A percentile compares a stretch with the other conserved stretches of the same genome.
These are phyloP conservation scores for Caenorhabditis sp. DNA, from an alignment of 2,888 invertebrate genomes.

Conservation along the genomic window DNA sequence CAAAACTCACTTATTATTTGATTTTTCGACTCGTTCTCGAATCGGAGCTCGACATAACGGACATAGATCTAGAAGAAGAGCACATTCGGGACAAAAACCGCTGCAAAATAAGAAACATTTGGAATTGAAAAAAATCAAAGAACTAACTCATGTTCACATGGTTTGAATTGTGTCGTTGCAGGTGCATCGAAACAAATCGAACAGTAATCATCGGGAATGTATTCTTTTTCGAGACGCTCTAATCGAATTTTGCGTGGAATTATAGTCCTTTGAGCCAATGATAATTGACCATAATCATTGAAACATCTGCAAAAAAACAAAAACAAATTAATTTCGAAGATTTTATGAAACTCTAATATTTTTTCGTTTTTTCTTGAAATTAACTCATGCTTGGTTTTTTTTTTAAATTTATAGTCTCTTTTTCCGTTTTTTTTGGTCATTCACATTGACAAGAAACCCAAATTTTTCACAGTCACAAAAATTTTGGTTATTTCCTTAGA, in stretches of 20 bases:
- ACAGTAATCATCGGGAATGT: conserved; percentile 78
- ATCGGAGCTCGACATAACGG: conserved; percentile 85
- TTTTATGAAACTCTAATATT: too few species aligned
- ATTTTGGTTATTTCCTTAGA: too few species aligned
- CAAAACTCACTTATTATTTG: conserved; percentile 13
- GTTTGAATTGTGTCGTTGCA: conserved; percentile 80
- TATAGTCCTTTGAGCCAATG: conserved; percentile 82
- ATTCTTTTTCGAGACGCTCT: conserved; percentile 80
- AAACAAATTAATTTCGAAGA: too few species aligned
- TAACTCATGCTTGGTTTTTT: too few species aligned
- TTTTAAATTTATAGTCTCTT: too few species aligned
- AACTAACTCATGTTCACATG: conserved; percentile 84
- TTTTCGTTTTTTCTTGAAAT: too few species aligned
- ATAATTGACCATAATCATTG: conserved; percentile 79
- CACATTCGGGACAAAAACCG: conserved; percentile 85
- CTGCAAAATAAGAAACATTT: conserved; percentile 71
- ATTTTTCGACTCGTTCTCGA: conserved; percentile 56
- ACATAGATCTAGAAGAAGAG: conserved; percentile 82
- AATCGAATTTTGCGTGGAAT: conserved; percentile 84
- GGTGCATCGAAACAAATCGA: conserved; percentile 85
- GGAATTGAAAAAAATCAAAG: neutral
- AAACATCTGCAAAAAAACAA: conserved; percentile 23
- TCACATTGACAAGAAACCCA: too few species aligned
- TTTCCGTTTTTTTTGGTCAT: too few species aligned
- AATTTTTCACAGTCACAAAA: too few species aligned